phyloP scores from a whole-genome alignment of 2,888 invertebrate species.

The Chymomyza procnemis region DNA sequence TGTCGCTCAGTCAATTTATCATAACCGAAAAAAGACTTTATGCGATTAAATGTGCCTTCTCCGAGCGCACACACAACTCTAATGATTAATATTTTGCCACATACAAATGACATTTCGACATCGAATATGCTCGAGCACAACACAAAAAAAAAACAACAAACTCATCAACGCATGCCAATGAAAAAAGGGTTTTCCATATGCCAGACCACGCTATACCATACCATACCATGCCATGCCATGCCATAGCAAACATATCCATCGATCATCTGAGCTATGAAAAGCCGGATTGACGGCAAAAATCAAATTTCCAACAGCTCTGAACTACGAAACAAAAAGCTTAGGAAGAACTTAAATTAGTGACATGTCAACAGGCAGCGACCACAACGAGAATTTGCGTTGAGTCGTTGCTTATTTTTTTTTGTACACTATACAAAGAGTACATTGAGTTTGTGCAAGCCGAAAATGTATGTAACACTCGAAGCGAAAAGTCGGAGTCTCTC shows the following conservation, averaged over 20 bases:
- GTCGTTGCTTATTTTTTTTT: not conserved
- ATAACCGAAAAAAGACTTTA: not conserved
- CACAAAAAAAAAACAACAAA: slow-evolving; percentile 16
- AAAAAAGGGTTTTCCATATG: slow-evolving; percentile 21
- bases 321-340: slow-evolving; percentile 39
- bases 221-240: not conserved
- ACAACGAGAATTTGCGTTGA: not conserved
- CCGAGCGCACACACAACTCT: slow-evolving; percentile 29
- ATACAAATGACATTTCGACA: slow-evolving; percentile 57
- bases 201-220: not conserved
- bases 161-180: slow-evolving; percentile 18
- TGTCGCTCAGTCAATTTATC: not conserved
- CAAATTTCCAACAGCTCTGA: slow-evolving; percentile 27
- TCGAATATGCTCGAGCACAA: slow-evolving; percentile 56
- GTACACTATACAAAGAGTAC: too few relatives aligned
- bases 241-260: slow-evolving; percentile 2
- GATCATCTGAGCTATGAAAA: slow-evolving; percentile 4
- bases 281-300: slow-evolving; percentile 26
- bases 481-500: too few relatives aligned
- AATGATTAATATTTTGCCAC: slow-evolving; percentile 64
- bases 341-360: slow-evolving; percentile 62
- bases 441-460: too few relatives aligned
- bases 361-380: slow-evolving; percentile 56
- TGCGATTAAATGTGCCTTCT: not conserved
- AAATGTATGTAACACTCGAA: too few relatives aligned